phyloP scores from a whole-genome alignment of 1,140 invertebrate genomes.

The Dryas iulia region DNA sequence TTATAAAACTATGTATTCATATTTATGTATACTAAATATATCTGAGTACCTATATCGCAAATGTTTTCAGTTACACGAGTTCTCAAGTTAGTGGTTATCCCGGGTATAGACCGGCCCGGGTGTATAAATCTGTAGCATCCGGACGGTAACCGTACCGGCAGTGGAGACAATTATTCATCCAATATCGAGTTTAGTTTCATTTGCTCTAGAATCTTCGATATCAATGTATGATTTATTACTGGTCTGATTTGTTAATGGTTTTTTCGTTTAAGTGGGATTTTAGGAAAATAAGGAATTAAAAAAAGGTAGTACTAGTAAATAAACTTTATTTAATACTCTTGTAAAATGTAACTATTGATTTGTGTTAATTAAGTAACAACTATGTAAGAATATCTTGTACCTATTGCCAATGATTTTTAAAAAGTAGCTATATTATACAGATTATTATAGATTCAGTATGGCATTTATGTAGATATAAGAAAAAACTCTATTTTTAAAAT shows the following conservation, averaged over 20 bases:
- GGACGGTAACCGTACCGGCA: constrained; percentile 72
- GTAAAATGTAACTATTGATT: no score
- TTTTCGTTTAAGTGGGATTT: background rate
- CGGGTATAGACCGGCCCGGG: constrained; percentile 42
- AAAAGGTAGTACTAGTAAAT: background rate
- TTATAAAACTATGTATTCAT: no score
- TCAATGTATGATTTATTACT: constrained; percentile 23
- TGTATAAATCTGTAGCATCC: constrained; percentile 77
- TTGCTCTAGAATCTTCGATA: constrained; percentile 68
- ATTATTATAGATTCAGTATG: no score
- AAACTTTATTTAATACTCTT: background rate
- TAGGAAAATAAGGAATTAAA: background rate
- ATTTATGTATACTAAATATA: no score
- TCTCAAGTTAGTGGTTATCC: constrained; percentile 36
- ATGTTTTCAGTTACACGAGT: background rate
- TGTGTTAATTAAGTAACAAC: no score
- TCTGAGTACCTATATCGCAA: no score
- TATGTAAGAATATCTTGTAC: no score
- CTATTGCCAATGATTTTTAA: no score
- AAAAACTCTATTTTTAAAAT: no score
- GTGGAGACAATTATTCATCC: constrained; percentile 77
- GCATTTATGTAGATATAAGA: no score
- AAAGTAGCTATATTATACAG: no score
- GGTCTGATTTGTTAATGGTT: background rate
- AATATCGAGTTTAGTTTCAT: constrained; percentile 79